phyloP scores from a whole-genome alignment of 2,888 invertebrate species.

The Mythimna loreyi region DNA sequence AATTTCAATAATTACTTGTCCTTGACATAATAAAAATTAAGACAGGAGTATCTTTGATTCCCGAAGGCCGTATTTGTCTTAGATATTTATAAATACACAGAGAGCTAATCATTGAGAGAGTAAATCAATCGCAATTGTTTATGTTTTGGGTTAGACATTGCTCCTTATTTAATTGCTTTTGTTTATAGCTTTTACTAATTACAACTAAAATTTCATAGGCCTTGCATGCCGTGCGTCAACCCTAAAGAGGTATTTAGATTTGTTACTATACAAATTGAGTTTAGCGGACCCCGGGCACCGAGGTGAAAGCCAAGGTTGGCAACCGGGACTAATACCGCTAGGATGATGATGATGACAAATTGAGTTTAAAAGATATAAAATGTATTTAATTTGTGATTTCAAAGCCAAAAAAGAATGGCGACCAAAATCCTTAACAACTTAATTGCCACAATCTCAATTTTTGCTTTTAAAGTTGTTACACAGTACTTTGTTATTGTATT shows the following conservation, averaged over 20 bases:
- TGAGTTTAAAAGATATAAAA: background rate
- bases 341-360: no score
- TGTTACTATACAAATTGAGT: no score
- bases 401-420: background rate
- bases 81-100: constrained; percentile 11
- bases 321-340: no score
- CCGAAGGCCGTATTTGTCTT: constrained; percentile 3
- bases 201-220: background rate
- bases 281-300: no score
- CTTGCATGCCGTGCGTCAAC: no score
- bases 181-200: no score
- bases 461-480: no score
- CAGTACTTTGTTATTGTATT: no score
- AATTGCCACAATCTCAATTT: no score
- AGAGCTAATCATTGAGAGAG: background rate
- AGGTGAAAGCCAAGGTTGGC: no score
- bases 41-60: constrained; percentile 43
- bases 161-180: background rate
- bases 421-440: no score
- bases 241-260: no score
- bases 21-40: constrained; percentile 60
- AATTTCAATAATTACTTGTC: constrained; percentile 64
- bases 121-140: constrained; percentile 1
- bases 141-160: background rate
- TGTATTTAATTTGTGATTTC: background rate